Evolutionary conservation across 2,113 vertebrate species (phyloP).

Genomic region (Mellivora capensis): DNA sequence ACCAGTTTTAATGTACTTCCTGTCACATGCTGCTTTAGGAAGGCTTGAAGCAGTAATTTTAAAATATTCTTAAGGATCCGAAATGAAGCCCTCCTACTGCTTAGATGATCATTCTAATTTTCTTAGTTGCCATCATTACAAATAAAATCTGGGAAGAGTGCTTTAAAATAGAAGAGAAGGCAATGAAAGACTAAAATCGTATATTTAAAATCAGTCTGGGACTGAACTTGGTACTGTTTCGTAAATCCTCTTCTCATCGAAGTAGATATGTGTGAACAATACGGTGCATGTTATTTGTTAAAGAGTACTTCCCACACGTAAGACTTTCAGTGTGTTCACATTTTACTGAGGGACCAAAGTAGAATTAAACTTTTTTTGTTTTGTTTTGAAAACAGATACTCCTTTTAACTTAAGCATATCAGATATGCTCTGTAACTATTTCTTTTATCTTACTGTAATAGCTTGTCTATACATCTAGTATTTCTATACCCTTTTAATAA

Average conservation of each 20-base stretch:
- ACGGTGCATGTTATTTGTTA: neutral
- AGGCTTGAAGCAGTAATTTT: neutral
- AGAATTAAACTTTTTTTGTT: neutral
- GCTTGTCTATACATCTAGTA: neutral
- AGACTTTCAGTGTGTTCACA: neutral
- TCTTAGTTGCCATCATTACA: neutral
- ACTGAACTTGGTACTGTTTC: neutral
- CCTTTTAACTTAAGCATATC: neutral
- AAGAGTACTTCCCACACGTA: neutral
- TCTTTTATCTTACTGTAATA: neutral
- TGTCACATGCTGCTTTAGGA: neutral
- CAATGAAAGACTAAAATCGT: neutral
- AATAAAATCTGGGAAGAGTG: neutral
- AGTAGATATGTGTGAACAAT: neutral
- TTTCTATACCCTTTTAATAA: neutral
- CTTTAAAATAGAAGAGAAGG: constrained; percentile 6
- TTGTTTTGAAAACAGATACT: neutral
- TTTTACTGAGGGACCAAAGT: constrained; percentile 1
- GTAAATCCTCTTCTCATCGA: neutral
- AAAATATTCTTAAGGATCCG: neutral
- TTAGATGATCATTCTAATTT: neutral
- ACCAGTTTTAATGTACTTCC: neutral
- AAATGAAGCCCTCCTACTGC: neutral
- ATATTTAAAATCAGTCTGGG: neutral
- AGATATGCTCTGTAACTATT: neutral